phyloP scores from a whole-genome alignment of 92 coral and sea anemone species.

The Heteractis magnifica region DNA sequence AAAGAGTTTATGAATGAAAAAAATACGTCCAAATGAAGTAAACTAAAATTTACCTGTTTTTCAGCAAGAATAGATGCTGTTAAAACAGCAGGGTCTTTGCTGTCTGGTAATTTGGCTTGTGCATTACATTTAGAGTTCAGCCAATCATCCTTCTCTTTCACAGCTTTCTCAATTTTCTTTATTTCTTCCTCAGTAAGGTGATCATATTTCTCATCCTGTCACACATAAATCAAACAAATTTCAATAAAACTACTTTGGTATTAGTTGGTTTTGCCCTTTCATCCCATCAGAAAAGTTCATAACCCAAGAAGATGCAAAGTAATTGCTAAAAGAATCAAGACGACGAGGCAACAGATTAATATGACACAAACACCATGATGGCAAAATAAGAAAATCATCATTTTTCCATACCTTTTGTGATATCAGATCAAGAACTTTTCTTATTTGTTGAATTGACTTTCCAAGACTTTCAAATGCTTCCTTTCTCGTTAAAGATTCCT shows the following conservation, averaged over 20 bases:
- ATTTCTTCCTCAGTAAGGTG: conserved; percentile 87
- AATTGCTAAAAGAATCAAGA: too few species aligned
- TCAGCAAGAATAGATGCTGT: conserved; percentile 72
- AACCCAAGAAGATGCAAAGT: too few species aligned
- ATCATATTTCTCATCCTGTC: conserved; percentile 94
- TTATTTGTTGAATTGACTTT: conserved; percentile 74
- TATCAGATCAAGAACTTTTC: conserved; percentile 67
- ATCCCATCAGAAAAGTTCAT: too few species aligned
- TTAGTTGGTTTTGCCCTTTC: too few species aligned
- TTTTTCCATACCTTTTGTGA: conserved; percentile 68
- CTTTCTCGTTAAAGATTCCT: conserved; percentile 65
- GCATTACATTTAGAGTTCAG: conserved; percentile 74
- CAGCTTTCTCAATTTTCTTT: conserved; percentile 71
- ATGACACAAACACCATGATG: background rate
- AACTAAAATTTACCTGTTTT: conserved; percentile 24
- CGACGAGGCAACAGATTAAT: too few species aligned
- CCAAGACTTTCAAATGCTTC: conserved; percentile 86
- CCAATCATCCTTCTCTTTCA: conserved; percentile 83
- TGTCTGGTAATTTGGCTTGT: conserved; percentile 57
- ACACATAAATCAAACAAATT: background rate
- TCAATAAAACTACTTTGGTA: too few species aligned
- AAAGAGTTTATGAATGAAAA: too few species aligned
- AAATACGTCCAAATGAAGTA: background rate
- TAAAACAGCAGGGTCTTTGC: conserved; percentile 80
- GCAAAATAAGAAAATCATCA: background rate